These are phyloP conservation scores for Nycteola revayana DNA, from an alignment of 2,888 invertebrate species.

Conservation along the genomic window DNA sequence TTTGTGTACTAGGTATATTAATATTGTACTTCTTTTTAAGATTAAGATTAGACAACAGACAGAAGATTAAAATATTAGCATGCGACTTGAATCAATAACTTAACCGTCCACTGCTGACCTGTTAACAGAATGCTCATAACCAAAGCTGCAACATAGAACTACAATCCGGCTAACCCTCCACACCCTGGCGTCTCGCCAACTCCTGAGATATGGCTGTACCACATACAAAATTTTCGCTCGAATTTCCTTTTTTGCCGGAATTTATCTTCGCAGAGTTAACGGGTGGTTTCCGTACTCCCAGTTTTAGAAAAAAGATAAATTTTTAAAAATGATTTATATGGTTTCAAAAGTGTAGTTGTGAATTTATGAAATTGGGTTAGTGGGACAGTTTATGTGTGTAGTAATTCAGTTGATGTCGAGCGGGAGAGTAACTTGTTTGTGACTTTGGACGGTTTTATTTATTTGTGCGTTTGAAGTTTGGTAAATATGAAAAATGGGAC, in stretches of 20 bases:
- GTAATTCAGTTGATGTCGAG: no score
- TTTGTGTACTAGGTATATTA: no score
- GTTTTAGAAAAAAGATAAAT: not conserved
- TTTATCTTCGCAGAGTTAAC: conserved; percentile 32
- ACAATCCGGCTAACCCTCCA: conserved; percentile 9
- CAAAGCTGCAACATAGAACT: conserved; percentile 4
- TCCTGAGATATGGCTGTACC: conserved; percentile 38
- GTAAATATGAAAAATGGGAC: no score
- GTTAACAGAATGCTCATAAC: conserved; percentile 2
- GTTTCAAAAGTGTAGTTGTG: conserved; percentile 1
- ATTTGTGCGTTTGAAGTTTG: no score
- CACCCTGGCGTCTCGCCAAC: conserved; percentile 33
- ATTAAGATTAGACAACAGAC: no score
- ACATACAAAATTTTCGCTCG: conserved; percentile 28
- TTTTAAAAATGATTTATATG: conserved; percentile 13
- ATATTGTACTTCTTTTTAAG: no score
- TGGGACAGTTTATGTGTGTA: not conserved
- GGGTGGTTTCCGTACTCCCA: conserved; percentile 5
- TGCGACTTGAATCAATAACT: no score
- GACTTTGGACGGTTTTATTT: no score
- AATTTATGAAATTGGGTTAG: not conserved
- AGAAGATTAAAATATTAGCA: no score
- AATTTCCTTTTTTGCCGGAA: conserved; percentile 19
- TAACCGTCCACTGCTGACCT: not conserved
- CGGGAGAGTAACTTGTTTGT: conserved; percentile 12